Evolutionary conservation across 2,888 invertebrate genomes (phyloP), one percentile per base, ranked within the genome.

Genomic region (Heteromurus nitidus): DNA sequence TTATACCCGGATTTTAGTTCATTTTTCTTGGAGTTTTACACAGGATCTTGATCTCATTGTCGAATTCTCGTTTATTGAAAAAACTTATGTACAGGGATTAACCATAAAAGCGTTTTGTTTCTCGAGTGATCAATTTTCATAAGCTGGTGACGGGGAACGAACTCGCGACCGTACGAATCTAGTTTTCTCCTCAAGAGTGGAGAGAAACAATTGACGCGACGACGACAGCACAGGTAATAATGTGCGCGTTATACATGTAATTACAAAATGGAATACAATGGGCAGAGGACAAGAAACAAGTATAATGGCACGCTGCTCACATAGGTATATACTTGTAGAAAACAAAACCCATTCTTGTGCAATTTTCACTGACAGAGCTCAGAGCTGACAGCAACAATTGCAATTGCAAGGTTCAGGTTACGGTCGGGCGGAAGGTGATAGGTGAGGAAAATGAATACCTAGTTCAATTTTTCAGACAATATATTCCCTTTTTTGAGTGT

Each of bases 371-470:
- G 74, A 74, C 65, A 65, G n/a, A n/a, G 36, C 70, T 69, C 30
- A 53, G 36, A 65, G 20, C 26, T 30, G 31, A 55, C 55, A 31
- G 36, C 50, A 42, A 42, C 65, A 44, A 65, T 65, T 65, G 42
- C n/a, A n/a, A n/a, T 44, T 42, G 24, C 44, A 58, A 68, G 62
- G 73, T 73, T 73, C 76, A 68, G 68, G 64, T 53, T 73, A 62
- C 24, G 31, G 67, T 76, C 73, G 73, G 68, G 60, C 76, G 76
- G 76, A 67, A 76, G 76, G 76, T 76, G 76, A 76, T 58, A 68
- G 68, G 74, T 74, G 74, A 74, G 53, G 53, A 53, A 64, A 65
- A 55, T 65, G 55, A 67, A 75, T 47, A 50, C 58, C 55, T 58
- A 47, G n/a, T 16, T n/a, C 18, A 11, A 60, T 30, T 36, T 36